A percentile compares a stretch with the other conserved stretches of the same genome.
Conservation (phyloP, 2,888 invertebrate genomes). For the Uloborus plumipes region DNA sequence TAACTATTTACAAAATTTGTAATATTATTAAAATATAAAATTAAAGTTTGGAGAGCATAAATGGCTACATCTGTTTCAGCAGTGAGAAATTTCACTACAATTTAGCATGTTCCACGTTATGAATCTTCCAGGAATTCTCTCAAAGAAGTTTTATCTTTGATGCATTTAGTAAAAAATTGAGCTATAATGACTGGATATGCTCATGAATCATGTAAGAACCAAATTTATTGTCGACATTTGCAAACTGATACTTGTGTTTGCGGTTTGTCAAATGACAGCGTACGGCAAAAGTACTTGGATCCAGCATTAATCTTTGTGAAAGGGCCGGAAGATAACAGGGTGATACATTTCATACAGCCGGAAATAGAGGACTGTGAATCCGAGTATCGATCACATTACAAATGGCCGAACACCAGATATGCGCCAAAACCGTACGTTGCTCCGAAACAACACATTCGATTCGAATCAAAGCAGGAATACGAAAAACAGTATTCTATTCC, state of each 20-base stretch:
- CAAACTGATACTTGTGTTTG: constrained; percentile 22
- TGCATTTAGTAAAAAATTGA: too few relatives aligned
- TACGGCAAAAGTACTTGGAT: constrained; percentile 44
- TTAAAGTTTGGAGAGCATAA: too few relatives aligned
- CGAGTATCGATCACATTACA: constrained; percentile 25
- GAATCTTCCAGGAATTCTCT: too few relatives aligned
- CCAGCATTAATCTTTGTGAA: constrained; percentile 37
- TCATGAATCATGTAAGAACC: constrained; percentile 22
- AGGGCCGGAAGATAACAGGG: constrained; percentile 25
- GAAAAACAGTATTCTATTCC: not conserved
- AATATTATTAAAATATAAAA: too few relatives aligned
- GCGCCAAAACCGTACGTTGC: constrained; percentile 14
- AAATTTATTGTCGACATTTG: constrained; percentile 26
- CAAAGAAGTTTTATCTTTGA: too few relatives aligned
- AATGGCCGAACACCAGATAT: constrained; percentile 25
- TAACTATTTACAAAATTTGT: too few relatives aligned
- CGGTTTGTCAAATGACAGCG: constrained; percentile 3
- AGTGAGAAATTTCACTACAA: too few relatives aligned
- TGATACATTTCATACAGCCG: constrained; percentile 43
- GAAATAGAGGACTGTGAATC: constrained; percentile 3
- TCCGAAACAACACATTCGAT: constrained; percentile 7
- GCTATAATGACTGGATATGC: constrained; percentile 35
- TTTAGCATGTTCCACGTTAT: too few relatives aligned
- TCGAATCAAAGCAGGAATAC: constrained; percentile 19
- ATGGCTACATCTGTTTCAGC: too few relatives aligned